Evolutionary conservation across 2,797 vertebrate genomes (phyloP).

Genomic region (Sciaenops ocellatus): DNA sequence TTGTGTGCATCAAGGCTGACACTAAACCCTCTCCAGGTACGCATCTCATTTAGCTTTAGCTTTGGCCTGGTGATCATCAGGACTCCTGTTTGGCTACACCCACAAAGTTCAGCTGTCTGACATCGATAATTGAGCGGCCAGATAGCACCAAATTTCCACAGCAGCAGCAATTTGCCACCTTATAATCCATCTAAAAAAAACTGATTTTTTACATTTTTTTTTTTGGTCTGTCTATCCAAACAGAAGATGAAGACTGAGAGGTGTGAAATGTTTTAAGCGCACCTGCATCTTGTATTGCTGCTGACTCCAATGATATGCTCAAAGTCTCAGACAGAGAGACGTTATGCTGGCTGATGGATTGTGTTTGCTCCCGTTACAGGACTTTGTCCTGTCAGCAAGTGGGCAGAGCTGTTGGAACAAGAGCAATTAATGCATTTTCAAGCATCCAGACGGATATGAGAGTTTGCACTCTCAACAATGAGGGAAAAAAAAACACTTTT

Average conservation of each 20-base stretch:
- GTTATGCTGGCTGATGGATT: neutral
- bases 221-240: neutral
- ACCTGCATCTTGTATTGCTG: neutral
- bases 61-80: constrained; percentile 8
- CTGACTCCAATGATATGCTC: neutral
- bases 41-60: constrained; percentile 50
- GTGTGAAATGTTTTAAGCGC: neutral
- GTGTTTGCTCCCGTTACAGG: neutral
- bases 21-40: constrained; percentile 36
- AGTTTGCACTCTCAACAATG: neutral
- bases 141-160: neutral
- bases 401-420: neutral
- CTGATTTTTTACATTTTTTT: neutral
- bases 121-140: constrained; percentile 1
- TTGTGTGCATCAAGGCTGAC: constrained; percentile 35
- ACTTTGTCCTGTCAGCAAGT: constrained; percentile 9
- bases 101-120: constrained; percentile 11
- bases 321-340: neutral
- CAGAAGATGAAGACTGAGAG: neutral
- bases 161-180: constrained; percentile 3
- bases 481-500: neutral
- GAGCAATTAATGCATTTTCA: constrained; percentile 6
- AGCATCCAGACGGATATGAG: constrained; percentile 10
- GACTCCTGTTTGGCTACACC: neutral
- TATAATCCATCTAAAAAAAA: neutral